Conservation (phyloP, 1,140 invertebrate genomes). For the Pseudomyrmex flavicornis region DNA sequence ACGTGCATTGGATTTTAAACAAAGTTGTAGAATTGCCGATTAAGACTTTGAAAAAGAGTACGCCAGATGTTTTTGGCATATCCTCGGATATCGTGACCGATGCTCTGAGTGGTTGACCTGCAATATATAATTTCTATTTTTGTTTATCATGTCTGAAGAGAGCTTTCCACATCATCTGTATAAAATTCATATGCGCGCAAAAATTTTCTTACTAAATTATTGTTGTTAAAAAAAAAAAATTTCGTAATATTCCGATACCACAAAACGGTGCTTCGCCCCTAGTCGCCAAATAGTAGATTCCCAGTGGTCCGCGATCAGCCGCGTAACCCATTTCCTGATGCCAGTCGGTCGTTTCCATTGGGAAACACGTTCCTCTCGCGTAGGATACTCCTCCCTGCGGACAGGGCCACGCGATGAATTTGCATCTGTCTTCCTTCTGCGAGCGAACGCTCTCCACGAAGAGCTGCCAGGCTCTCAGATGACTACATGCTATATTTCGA, state of each 20-base stretch:
- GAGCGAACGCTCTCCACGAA: slow-evolving; percentile 89
- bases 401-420: slow-evolving; percentile 85
- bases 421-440: slow-evolving; percentile 79
- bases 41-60: slow-evolving; percentile 79
- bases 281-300: slow-evolving; percentile 83
- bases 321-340: slow-evolving; percentile 82
- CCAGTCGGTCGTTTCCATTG: slow-evolving; percentile 77
- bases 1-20: slow-evolving; percentile 83
- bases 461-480: slow-evolving; percentile 89
- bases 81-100: slow-evolving; percentile 78
- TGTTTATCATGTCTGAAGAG: slow-evolving; percentile 10
- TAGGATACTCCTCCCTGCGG: slow-evolving; percentile 80
- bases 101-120: slow-evolving; percentile 84
- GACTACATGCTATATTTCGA: slow-evolving; percentile 89
- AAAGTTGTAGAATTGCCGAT: slow-evolving; percentile 76
- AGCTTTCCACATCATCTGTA: slow-evolving; percentile 15
- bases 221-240: slow-evolving; percentile 32
- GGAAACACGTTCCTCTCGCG: slow-evolving; percentile 83
- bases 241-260: slow-evolving; percentile 76
- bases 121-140: slow-evolving; percentile 40
- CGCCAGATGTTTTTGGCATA: slow-evolving; percentile 78
- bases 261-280: slow-evolving; percentile 84
- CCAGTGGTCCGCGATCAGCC: slow-evolving; percentile 79
- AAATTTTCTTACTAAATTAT: neutral
- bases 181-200: neutral